Evolutionary conservation across 2,888 invertebrate species (phyloP).

Genomic region (Alloscopus bannaensis): DNA sequence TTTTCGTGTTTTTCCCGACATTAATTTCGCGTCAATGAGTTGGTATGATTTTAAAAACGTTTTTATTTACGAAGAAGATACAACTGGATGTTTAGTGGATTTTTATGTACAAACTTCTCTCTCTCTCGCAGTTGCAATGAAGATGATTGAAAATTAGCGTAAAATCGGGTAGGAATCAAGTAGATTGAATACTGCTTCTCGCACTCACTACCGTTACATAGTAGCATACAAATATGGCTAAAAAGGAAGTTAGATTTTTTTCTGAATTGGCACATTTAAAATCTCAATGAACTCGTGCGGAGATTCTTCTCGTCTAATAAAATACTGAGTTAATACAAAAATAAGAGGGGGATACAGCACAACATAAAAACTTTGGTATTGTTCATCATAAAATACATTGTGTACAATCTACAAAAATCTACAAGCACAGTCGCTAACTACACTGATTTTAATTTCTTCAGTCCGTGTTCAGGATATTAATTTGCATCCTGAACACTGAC

Average conservation of each 20-base stretch:
- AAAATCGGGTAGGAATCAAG: conserved; percentile 29
- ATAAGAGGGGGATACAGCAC: conserved; percentile 6
- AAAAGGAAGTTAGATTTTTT: no score
- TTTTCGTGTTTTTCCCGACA: conserved; percentile 30
- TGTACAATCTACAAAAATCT: not conserved
- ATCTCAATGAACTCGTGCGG: conserved; percentile 18
- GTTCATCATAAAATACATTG: not conserved
- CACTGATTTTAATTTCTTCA: no score
- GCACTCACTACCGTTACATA: no score
- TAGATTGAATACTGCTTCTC: conserved; percentile 23
- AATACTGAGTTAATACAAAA: not conserved
- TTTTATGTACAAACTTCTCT: no score
- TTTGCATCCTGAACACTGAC: no score
- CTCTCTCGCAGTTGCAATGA: no score
- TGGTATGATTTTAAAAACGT: not conserved
- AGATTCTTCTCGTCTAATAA: not conserved
- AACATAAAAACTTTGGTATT: conserved; percentile 24
- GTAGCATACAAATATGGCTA: not conserved
- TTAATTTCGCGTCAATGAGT: conserved; percentile 2
- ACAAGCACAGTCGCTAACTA: no score
- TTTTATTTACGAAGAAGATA: not conserved
- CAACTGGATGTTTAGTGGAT: no score
- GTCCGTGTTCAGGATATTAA: no score
- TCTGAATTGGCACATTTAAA: conserved; percentile 51
- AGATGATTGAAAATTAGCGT: no score